phyloP scores from a whole-genome alignment of 2,113 vertebrate genomes.

The Spea multiplicata region DNA sequence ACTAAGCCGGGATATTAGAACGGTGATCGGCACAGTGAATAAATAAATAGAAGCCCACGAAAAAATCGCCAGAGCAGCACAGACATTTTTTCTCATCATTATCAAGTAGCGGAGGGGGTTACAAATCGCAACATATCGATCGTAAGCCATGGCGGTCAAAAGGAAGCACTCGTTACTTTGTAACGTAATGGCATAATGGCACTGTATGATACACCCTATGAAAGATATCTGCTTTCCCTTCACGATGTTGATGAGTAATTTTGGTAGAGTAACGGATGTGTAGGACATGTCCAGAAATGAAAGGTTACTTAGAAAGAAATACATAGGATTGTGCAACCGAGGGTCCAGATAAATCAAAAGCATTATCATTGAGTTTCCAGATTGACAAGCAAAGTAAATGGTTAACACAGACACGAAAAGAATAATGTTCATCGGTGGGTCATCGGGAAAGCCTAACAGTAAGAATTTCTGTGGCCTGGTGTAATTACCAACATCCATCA shows the following conservation, averaged over 20 bases:
- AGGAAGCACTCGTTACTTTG: conserved; percentile 18
- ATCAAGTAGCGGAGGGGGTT: conserved; percentile 21
- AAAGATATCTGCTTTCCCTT: conserved; percentile 2
- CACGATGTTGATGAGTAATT: conserved; percentile 1
- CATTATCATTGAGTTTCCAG: conserved; percentile 16
- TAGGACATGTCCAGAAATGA: conserved; percentile 37
- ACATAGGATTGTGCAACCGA: conserved; percentile 38
- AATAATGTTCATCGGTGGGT: not conserved
- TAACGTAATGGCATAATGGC: conserved; percentile 16
- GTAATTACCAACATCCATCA: not conserved
- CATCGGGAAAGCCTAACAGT: conserved; percentile 11
- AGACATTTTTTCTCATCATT: not conserved
- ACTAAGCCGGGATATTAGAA: not conserved
- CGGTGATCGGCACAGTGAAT: not conserved
- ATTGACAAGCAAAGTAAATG: conserved; percentile 2
- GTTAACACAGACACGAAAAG: not conserved
- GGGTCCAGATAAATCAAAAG: not conserved
- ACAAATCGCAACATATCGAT: conserved; percentile 34
- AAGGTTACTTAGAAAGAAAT: conserved; percentile 38
- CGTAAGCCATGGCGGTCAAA: conserved; percentile 37
- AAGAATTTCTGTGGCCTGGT: not conserved
- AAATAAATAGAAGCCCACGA: not conserved
- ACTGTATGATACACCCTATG: conserved; percentile 1
- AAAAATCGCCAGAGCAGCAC: not conserved
- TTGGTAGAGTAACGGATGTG: conserved; percentile 24